Percentiles rank a stretch among this genome's conserved stretches.
Evolutionary conservation across 2,888 invertebrate species (phyloP).

Genomic region (Cryptophagus acutangulus): DNA sequence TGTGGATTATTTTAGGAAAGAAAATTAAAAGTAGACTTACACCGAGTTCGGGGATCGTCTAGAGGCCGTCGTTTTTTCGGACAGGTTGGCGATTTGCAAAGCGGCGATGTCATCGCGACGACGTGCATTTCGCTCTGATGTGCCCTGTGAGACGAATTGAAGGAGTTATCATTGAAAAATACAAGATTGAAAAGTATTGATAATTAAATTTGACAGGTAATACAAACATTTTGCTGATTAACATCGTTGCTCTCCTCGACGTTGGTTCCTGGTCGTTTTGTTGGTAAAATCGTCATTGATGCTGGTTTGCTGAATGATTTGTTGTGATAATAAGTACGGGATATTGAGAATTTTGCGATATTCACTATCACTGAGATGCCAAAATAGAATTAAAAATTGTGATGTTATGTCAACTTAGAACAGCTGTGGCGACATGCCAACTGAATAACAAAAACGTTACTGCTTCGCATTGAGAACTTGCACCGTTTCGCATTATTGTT

Average conservation of each 20-base stretch:
- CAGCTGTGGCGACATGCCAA: slow-evolving; percentile 9
- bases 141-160: no score
- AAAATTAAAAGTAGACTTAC: slow-evolving; percentile 27
- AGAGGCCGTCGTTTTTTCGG: slow-evolving; percentile 29
- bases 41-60: slow-evolving; percentile 37
- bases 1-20: slow-evolving; percentile 2
- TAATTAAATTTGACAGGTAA: background rate
- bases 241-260: slow-evolving; percentile 43
- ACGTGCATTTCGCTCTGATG: slow-evolving; percentile 38
- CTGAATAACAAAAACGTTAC: no score
- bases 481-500: background rate
- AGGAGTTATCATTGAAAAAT: no score
- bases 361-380: background rate
- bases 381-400: background rate
- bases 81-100: slow-evolving; percentile 32
- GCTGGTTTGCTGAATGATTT: slow-evolving; percentile 4
- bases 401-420: slow-evolving; percentile 12
- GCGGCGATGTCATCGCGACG: slow-evolving; percentile 40
- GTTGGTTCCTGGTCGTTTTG: slow-evolving; percentile 40
- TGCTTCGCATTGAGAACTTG: no score
- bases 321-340: background rate
- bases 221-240: slow-evolving; percentile 42
- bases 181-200: background rate
- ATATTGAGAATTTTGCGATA: background rate
- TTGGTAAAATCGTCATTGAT: slow-evolving; percentile 48